Conservation (phyloP, 1,140 invertebrate genomes). For the Pseudomyrmex concolor region DNA sequence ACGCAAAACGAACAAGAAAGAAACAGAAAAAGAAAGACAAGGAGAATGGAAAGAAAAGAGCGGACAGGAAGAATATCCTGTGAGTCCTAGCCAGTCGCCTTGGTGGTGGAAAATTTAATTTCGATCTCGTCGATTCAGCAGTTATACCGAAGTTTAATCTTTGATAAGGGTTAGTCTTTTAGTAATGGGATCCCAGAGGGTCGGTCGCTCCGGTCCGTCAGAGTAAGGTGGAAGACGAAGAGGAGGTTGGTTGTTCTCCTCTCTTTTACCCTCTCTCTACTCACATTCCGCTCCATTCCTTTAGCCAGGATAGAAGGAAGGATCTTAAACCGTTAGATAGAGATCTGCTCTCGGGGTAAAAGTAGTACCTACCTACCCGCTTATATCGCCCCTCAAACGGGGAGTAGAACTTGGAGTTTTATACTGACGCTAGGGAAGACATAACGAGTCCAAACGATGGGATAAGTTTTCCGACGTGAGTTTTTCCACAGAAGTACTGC, state of each 20-base stretch:
- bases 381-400: constrained; percentile 79
- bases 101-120: constrained; percentile 86
- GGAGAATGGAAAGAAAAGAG: constrained; percentile 68
- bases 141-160: constrained; percentile 87
- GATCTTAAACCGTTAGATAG: constrained; percentile 86
- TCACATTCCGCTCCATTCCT: constrained; percentile 59
- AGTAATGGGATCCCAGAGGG: constrained; percentile 84
- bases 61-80: constrained; percentile 68
- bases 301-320: constrained; percentile 66
- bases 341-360: constrained; percentile 84
- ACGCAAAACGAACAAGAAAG: constrained; percentile 24
- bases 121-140: constrained; percentile 87
- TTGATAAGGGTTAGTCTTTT: constrained; percentile 87
- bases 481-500: constrained; percentile 60
- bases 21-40: constrained; percentile 54
- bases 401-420: constrained; percentile 80
- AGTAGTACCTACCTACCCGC: constrained; percentile 83
- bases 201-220: constrained; percentile 70
- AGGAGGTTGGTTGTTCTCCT: constrained; percentile 37
- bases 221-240: constrained; percentile 43
- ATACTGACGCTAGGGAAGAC: constrained; percentile 77
- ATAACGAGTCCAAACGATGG: constrained; percentile 84
- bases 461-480: constrained; percentile 83
- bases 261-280: constrained; percentile 12
- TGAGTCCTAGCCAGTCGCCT: constrained; percentile 67